Conservation (phyloP, 2,888 invertebrate genomes). For the Drosophila kanekoi region DNA sequence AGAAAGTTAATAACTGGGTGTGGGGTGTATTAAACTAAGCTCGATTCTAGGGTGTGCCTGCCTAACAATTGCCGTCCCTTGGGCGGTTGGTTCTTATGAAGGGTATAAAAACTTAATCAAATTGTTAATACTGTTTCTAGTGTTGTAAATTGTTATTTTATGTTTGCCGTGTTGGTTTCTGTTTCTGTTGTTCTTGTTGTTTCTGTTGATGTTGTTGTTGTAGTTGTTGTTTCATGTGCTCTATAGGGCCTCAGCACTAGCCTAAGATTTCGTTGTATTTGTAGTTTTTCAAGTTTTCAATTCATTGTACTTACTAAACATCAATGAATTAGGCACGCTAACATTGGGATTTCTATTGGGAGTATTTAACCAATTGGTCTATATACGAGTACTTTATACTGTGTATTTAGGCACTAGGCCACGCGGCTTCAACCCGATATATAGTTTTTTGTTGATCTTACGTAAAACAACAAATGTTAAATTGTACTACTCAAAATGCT, state of each 20-base stretch:
- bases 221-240: constrained; percentile 52
- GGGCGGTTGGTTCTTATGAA: constrained; percentile 60
- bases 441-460: constrained; percentile 33
- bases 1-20: constrained; percentile 23
- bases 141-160: constrained; percentile 6
- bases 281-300: constrained; percentile 26
- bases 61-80: constrained; percentile 45
- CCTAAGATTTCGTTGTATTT: constrained; percentile 38
- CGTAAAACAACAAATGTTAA: constrained; percentile 68
- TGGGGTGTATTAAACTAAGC: constrained; percentile 22
- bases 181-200: constrained; percentile 24
- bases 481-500: constrained; percentile 75
- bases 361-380: constrained; percentile 35
- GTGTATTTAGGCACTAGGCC: constrained; percentile 30
- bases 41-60: constrained; percentile 42
- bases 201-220: constrained; percentile 35
- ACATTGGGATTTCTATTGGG: constrained; percentile 22
- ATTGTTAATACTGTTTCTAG: constrained; percentile 22
- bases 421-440: constrained; percentile 50
- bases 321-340: constrained; percentile 49
- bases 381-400: constrained; percentile 31
- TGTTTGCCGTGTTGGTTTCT: constrained; percentile 9
- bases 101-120: constrained; percentile 72
- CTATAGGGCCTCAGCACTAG: constrained; percentile 71
- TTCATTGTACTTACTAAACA: constrained; percentile 66